A percentile compares a stretch with the other conserved stretches of the same genome.
Evolutionary conservation across 2,113 vertebrate species (phyloP).

Genomic region (Gavia stellata): DNA sequence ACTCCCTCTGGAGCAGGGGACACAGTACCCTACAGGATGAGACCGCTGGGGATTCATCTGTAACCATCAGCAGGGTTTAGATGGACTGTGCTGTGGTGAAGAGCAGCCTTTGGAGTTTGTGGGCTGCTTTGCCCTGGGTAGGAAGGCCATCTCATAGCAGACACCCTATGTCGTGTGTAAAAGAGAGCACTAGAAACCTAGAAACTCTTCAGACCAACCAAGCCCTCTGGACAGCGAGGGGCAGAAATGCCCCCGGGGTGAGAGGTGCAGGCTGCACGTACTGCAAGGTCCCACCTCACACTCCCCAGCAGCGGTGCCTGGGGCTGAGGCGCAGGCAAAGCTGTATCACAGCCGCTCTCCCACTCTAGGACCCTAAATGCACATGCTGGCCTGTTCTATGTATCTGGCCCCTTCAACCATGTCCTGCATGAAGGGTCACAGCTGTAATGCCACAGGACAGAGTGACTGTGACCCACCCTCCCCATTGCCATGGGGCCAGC

Average conservation of each 20-base stretch:
- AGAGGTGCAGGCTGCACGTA: background rate
- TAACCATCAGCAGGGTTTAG: background rate
- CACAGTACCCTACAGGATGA: too few relatives aligned
- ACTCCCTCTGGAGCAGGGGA: background rate
- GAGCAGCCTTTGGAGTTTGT: background rate
- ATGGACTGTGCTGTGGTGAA: background rate
- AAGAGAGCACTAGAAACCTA: background rate
- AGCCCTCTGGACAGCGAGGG: rapidly evolving
- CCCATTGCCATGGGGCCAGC: background rate
- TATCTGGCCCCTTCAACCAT: background rate
- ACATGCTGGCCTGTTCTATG: background rate
- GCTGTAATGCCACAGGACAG: background rate
- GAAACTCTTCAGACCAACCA: background rate
- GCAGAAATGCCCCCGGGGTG: background rate
- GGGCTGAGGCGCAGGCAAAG: background rate
- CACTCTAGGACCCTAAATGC: background rate
- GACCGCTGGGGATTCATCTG: background rate
- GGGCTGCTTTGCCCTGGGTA: background rate
- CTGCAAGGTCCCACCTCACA: background rate
- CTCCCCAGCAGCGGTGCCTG: background rate
- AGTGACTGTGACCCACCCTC: background rate
- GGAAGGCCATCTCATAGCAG: background rate
- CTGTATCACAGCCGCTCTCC: rapidly evolving
- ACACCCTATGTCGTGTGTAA: too few relatives aligned
- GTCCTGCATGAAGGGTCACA: background rate